phyloP scores from a whole-genome alignment of 2,888 invertebrate genomes.

The Lasioglossum malachurum region DNA sequence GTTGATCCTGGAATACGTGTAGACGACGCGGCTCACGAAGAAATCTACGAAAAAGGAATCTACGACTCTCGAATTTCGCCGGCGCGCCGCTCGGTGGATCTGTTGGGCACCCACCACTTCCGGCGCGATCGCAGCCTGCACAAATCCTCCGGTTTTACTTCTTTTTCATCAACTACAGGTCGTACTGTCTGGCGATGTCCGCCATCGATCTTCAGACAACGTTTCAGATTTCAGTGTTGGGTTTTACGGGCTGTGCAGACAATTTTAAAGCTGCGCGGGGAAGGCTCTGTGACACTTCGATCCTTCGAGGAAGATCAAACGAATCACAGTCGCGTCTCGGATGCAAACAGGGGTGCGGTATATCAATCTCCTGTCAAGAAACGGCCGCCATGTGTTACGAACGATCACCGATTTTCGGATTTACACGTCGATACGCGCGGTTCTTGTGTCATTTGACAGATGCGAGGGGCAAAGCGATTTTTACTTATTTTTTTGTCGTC shows the following conservation, averaged over 20 bases:
- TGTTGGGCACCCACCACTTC: slow-evolving; percentile 68
- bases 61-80: slow-evolving; percentile 63
- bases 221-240: slow-evolving; percentile 69
- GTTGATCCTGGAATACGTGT: slow-evolving; percentile 28
- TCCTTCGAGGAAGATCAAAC: slow-evolving; percentile 59
- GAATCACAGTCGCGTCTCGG: slow-evolving; percentile 36
- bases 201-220: slow-evolving; percentile 68
- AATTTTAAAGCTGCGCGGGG: slow-evolving; percentile 28
- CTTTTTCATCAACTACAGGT: slow-evolving; percentile 57
- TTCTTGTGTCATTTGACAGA: slow-evolving; percentile 1
- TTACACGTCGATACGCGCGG: slow-evolving; percentile 5
- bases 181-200: slow-evolving; percentile 48
- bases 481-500: neutral
- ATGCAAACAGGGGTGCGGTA: slow-evolving; percentile 26
- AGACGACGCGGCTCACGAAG: slow-evolving; percentile 21
- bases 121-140: slow-evolving; percentile 57
- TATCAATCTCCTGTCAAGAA: slow-evolving; percentile 40
- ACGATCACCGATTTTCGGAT: slow-evolving; percentile 32
- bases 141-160: slow-evolving; percentile 56
- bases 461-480: neutral
- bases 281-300: slow-evolving; percentile 28
- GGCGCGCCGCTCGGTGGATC: slow-evolving; percentile 24
- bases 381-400: slow-evolving; percentile 48
- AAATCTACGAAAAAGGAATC: slow-evolving; percentile 52
- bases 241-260: slow-evolving; percentile 49